These are phyloP conservation scores for Orientallactaga sibirica DNA, from an alignment of 2,797 vertebrate species.

Conservation along the genomic window DNA sequence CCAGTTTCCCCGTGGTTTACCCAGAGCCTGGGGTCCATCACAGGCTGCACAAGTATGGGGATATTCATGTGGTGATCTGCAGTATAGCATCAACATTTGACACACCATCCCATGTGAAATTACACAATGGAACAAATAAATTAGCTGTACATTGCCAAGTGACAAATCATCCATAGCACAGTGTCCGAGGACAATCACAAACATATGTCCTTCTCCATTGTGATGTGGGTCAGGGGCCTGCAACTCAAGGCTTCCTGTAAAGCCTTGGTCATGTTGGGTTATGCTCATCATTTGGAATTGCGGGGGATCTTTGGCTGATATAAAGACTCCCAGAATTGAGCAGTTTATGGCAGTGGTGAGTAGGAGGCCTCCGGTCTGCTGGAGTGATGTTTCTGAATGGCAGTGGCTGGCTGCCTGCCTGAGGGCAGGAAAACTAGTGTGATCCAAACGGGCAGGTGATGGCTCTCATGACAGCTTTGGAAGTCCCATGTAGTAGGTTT, in stretches of 20 bases:
- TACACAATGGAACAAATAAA: background rate
- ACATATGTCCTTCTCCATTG: background rate
- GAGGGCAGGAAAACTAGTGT: background rate
- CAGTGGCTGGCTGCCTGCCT: background rate
- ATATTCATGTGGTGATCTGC: accelerated
- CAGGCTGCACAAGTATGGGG: background rate
- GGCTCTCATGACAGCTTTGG: background rate
- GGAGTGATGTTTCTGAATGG: accelerated
- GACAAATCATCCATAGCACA: background rate
- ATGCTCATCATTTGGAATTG: too few relatives aligned
- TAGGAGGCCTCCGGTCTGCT: background rate
- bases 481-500: background rate
- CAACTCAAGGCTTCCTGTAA: background rate
- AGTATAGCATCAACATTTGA: too few relatives aligned
- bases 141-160: background rate
- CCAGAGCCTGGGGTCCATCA: too few relatives aligned
- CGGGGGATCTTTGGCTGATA: background rate
- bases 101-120: too few relatives aligned
- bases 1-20: background rate
- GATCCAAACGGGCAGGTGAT: background rate
- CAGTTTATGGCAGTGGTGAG: background rate
- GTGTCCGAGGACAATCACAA: background rate
- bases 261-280: background rate
- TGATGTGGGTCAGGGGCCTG: background rate
- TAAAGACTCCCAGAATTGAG: background rate